Percentiles rank a stretch among this genome's conserved stretches.
Conservation (phyloP, 2,797 vertebrate species). For the Mergus octosetaceus region DNA sequence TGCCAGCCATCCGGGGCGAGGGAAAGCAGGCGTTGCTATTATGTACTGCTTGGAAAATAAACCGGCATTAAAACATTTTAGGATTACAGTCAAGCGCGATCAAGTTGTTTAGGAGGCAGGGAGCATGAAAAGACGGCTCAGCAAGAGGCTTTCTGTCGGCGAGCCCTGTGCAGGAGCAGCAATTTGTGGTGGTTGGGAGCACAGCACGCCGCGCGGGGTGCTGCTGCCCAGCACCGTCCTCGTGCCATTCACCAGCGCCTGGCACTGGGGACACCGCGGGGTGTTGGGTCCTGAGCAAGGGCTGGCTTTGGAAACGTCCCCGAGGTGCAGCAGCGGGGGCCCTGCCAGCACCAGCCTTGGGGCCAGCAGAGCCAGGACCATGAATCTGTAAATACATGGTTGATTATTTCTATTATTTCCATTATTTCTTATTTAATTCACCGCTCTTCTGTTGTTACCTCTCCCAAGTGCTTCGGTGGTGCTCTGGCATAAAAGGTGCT, state of each 20-base stretch:
- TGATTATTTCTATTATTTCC: conserved; percentile 72
- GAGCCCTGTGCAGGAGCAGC: not conserved
- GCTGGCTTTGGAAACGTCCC: not conserved
- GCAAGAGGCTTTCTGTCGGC: not conserved
- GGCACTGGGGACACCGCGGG: fast-evolving
- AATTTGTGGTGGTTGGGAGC: fast-evolving
- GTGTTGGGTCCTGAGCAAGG: not conserved
- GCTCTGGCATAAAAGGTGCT: conserved; percentile 66
- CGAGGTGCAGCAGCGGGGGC: not conserved
- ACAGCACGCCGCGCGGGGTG: not conserved
- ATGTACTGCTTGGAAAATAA: not conserved
- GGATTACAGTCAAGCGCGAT: not conserved
- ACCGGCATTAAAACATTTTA: not conserved
- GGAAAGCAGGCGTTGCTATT: not conserved
- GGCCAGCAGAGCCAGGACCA: not conserved
- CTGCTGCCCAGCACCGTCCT: fast-evolving
- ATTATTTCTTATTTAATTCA: conserved; percentile 67
- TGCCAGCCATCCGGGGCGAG: fast-evolving
- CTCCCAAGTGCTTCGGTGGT: conserved; percentile 53
- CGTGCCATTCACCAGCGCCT: not conserved
- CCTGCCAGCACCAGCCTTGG: not conserved
- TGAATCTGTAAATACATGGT: conserved; percentile 66
- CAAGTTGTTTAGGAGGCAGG: not conserved
- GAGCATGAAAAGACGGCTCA: conserved; percentile 30
- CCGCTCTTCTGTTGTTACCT: conserved; percentile 74